Base-by-base conservation (phyloP, 2,797 vertebrate genomes). In the Sternarchorhynchus goeldii region DNA sequence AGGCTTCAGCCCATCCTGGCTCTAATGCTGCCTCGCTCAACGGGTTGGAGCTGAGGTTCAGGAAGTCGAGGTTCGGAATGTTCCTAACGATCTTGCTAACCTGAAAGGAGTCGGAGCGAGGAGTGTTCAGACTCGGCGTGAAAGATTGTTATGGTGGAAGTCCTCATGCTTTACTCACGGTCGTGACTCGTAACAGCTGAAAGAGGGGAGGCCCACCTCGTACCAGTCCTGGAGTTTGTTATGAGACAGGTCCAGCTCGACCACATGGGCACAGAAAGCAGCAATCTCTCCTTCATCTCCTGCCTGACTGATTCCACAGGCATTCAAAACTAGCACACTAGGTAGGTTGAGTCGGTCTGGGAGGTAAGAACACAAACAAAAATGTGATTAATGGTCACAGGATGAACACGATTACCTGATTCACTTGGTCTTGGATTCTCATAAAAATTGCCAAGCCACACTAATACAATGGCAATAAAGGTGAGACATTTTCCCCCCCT, bases 21-120 rank as follows among this genome's bases (percentile, higher is more conserved):
- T 96, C 94, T 81, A 98, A 87, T 85, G 91, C 92, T 21, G 92
- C 92, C 83, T 96, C 92, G 75, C 91, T 95, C 90, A 99, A 92
- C 45, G 96, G 96, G 90, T 99, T 99, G 86, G 95, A 98, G 92
- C 96, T 99, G 92, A 99, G 92, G 92, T 99, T 99, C 86, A 99
- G 93, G 89, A 98, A 99, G 83, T 95, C 94, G 93, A 99, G 89
- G 88, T 98, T 95, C 25, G 98, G 97, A 88, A 99, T 95, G 88
- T 94, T 98, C 88, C 94, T 96, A 85, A 98, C 95, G 80, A 99
- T 99, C 93, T 97, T 98, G 92, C 95, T 95, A 92, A 99, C 96
- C 98, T 99, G 85, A 74, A 90, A 36, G 41, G 21, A 55, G 62
- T 55, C 6, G 12, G 5, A 83, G 76, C 16, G 4, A 3, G 25